These are phyloP conservation scores for Aurelia aurita complex sp. Pacific DNA, from an alignment of 30 jellyfish, hydroid and myxozoan species.

Conservation along the genomic window DNA sequence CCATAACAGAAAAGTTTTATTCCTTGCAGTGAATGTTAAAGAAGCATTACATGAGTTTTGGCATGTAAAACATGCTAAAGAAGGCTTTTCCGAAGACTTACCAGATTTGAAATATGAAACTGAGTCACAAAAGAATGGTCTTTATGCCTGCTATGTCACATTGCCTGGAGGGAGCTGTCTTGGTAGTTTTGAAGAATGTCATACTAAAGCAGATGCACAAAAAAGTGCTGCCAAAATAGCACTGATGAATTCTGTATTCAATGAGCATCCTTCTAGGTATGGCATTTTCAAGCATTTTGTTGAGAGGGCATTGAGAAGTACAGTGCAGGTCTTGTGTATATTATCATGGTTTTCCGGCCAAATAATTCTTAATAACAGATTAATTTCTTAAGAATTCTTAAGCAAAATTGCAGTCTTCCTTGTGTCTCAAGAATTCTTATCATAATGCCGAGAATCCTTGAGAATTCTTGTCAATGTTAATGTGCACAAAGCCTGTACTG, in stretches of 20 bases:
- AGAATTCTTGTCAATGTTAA: too few species aligned
- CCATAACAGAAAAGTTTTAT: background rate
- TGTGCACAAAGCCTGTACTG: too few species aligned
- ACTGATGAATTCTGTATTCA: constrained; percentile 67
- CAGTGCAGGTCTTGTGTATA: too few species aligned
- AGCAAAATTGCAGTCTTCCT: too few species aligned
- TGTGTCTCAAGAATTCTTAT: too few species aligned
- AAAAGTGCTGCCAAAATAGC: constrained; percentile 82
- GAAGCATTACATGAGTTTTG: constrained; percentile 71
- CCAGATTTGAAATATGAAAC: constrained; percentile 45
- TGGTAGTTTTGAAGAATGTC: constrained; percentile 75
- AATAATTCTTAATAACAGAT: too few species aligned
- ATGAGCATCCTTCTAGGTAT: constrained; percentile 78
- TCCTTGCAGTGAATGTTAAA: constrained; percentile 58
- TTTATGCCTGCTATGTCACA: constrained; percentile 67
- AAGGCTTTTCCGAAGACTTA: background rate
- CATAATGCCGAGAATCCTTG: too few species aligned
- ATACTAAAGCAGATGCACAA: constrained; percentile 73
- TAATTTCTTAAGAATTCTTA: too few species aligned
- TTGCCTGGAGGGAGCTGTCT: constrained; percentile 82
- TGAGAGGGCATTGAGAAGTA: too few species aligned
- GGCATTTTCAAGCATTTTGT: background rate
- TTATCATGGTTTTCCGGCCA: too few species aligned
- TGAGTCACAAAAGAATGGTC: constrained; percentile 36
- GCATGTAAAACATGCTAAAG: constrained; percentile 23